Percentiles rank a stretch among this genome's conserved stretches.
These are phyloP conservation scores for Hestina assimilis DNA, from an alignment of 1,140 invertebrate genomes.

Conservation along the genomic window DNA sequence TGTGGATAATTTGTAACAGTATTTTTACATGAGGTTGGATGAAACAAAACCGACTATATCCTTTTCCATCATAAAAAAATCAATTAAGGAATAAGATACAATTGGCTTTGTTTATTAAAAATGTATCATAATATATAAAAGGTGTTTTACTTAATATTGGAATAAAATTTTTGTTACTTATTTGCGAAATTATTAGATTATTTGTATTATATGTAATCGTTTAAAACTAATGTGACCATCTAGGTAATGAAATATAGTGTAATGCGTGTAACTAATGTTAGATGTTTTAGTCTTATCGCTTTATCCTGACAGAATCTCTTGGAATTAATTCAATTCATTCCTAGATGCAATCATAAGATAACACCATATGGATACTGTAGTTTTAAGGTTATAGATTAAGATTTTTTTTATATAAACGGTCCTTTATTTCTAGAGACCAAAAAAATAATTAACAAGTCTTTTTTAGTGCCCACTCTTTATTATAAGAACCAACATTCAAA, in stretches of 20 bases:
- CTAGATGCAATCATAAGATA: constrained; percentile 1
- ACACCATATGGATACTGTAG: constrained; percentile 5
- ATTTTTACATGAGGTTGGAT: not conserved
- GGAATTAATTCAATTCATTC: constrained; percentile 14
- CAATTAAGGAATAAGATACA: not conserved
- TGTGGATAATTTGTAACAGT: not conserved
- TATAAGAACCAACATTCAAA: not conserved
- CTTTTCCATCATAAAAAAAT: not conserved
- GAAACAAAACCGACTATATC: not conserved
- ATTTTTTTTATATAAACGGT: constrained; percentile 1
- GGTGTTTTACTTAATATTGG: not conserved
- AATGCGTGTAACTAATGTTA: not conserved
- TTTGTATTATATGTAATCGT: constrained; percentile 1
- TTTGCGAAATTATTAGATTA: not conserved
- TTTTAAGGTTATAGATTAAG: constrained; percentile 4
- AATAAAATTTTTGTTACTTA: not conserved
- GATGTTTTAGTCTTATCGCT: constrained; percentile 3
- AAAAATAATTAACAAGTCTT: not conserved
- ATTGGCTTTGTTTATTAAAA: not conserved
- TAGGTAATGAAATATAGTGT: constrained; percentile 6
- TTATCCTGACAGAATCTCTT: constrained; percentile 11
- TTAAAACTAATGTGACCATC: constrained; percentile 1
- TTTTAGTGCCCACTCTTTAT: constrained; percentile 4
- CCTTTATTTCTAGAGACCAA: constrained; percentile 6
- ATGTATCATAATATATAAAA: not conserved